Base-by-base conservation (phyloP, 2,797 vertebrate genomes). In the Brachyrhaphis roseni region DNA sequence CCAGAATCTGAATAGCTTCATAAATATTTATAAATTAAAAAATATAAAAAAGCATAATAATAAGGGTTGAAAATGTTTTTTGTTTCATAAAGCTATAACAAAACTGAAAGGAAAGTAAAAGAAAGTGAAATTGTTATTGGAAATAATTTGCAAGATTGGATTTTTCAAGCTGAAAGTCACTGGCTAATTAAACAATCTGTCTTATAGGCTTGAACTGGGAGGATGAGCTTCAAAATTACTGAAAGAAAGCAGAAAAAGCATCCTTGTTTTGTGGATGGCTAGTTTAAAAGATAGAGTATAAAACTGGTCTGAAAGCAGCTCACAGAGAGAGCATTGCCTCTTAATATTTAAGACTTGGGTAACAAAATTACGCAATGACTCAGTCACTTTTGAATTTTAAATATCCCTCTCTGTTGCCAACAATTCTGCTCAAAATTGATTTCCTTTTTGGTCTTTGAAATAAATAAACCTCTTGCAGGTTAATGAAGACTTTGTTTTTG, bases 401-500 rank as follows among this genome's bases (percentile, higher is more conserved):
- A 18, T 66, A 23, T 36, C 0, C 59, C 59, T 34, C n/a, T 2
- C 2, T 5, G 13, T 28, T 31, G 16, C 5, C 7, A 39, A 1
- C 13, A 39, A 41, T 23, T 66, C 39, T 5, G 12, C 23, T 16
- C 2, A 36, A 36, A 15, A 18, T 43, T 11, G 45, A 20, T 23
- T 39, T 68, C 23, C 4, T 70, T 15, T 51, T 68, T 51, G 12
- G 46, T 16, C 28, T 28, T 41, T 23, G 26, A 23, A 12, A 18
- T 34, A 28, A 23, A 74, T 26, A n/a, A 3, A 36, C 12, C 0
- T 10, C 1, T 51, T 59, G 10, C 15, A 11, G 20, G 31, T 71
- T 71, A 55, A 28, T 53, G 7, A 6, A 53, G 23, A 11, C 4
- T 55, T 76, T n/a, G 45, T 45, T 46, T 78, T 81, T 86, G 74